Evolutionary conservation across 2,113 vertebrate genomes (phyloP).

Genomic region (Cepphus grylle): DNA sequence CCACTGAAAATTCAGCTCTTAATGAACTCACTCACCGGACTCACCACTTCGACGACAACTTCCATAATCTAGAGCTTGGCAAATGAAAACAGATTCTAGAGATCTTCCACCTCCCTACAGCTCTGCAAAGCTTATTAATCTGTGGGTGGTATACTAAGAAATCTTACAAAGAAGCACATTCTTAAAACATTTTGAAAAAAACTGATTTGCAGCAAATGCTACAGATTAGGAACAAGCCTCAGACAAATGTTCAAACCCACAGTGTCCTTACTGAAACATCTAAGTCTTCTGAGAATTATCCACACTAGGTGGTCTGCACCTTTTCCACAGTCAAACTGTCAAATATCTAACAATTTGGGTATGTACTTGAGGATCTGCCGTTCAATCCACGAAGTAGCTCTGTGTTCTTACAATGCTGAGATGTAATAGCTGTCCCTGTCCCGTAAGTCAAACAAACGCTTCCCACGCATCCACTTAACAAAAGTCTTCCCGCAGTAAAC

Average conservation of each 20-base stretch:
- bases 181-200: not conserved
- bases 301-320: not conserved
- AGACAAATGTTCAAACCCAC: not conserved
- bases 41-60: not conserved
- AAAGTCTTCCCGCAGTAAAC: not conserved
- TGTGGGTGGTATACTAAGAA: not conserved
- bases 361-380: not conserved
- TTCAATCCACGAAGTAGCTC: not conserved
- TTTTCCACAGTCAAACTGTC: not conserved
- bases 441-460: accelerated
- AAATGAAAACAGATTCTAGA: not conserved
- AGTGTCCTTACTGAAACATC: not conserved
- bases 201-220: not conserved
- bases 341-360: not conserved
- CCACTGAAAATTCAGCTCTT: not conserved
- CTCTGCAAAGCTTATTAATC: not conserved
- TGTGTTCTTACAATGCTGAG: not conserved
- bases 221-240: not conserved
- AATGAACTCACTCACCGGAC: not conserved
- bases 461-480: not conserved
- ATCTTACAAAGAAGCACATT: not conserved
- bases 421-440: not conserved
- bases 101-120: not conserved
- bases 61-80: not conserved
- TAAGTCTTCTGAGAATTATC: not conserved